These are phyloP conservation scores for Astropecten irregularis DNA, from an alignment of 53 echinoderm and acorn worm species.

Conservation along the genomic window DNA sequence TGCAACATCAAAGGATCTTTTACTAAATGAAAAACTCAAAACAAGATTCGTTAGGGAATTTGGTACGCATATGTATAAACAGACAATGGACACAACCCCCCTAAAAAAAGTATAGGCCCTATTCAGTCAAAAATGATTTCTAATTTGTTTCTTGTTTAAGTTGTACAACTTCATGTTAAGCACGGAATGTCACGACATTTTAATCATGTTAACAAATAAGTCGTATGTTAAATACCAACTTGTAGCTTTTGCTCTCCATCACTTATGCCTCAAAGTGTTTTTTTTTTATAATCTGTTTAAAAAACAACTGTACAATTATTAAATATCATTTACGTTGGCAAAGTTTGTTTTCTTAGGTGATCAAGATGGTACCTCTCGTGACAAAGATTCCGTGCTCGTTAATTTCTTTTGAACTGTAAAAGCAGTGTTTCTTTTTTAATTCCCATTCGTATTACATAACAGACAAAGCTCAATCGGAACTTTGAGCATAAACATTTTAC, in stretches of 20 bases:
- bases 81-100: too few species aligned
- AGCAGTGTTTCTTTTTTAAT: too few species aligned
- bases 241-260: not conserved
- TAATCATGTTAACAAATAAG: not conserved
- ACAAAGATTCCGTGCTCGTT: constrained; percentile 26
- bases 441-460: not conserved
- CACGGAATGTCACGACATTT: constrained; percentile 52
- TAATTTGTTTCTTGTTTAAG: too few species aligned
- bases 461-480: constrained; percentile 56
- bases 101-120: too few species aligned
- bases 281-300: constrained; percentile 11
- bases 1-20: too few species aligned
- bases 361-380: not conserved
- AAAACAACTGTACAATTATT: constrained; percentile 42
- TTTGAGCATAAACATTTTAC: constrained; percentile 51
- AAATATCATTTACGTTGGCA: constrained; percentile 39
- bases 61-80: too few species aligned
- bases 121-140: too few species aligned
- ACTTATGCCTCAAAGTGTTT: too few species aligned
- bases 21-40: too few species aligned
- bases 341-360: constrained; percentile 4
- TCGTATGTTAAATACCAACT: constrained; percentile 1
- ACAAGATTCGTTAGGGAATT: too few species aligned
- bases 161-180: constrained; percentile 17
- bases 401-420: too few species aligned